These are phyloP conservation scores for Brachyrhaphis roseni DNA, from an alignment of 2,797 vertebrate species.

Conservation along the genomic window DNA sequence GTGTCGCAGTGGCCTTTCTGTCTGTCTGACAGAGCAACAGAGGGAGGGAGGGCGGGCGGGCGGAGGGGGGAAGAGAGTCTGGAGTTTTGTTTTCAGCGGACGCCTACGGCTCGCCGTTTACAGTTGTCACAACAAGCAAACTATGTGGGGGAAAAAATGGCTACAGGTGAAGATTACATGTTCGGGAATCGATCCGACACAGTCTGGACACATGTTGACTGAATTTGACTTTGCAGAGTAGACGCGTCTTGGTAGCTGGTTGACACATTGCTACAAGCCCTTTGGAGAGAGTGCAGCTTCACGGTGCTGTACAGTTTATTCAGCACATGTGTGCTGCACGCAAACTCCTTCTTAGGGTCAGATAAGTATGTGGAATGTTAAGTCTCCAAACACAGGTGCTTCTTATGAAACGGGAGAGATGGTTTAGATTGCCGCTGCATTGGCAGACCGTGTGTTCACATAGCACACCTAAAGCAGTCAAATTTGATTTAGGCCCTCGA, in stretches of 20 bases:
- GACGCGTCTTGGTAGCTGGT: slow-evolving; percentile 29
- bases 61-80: slow-evolving; percentile 31
- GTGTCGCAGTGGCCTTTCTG: slow-evolving; percentile 8
- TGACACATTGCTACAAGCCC: slow-evolving; percentile 48
- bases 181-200: slow-evolving; percentile 11
- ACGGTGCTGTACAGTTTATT: slow-evolving; percentile 72
- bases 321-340: slow-evolving; percentile 72
- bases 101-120: slow-evolving; percentile 56
- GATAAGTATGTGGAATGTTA: slow-evolving; percentile 81
- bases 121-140: slow-evolving; percentile 68
- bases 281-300: slow-evolving; percentile 59
- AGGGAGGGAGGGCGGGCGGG: not conserved
- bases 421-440: slow-evolving; percentile 76
- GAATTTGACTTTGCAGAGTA: slow-evolving; percentile 3
- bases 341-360: slow-evolving; percentile 75
- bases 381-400: slow-evolving; percentile 85
- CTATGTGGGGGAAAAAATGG: slow-evolving; percentile 40
- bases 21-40: slow-evolving; percentile 36
- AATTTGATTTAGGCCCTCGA: slow-evolving; percentile 69
- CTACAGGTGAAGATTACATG: slow-evolving; percentile 49
- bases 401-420: slow-evolving; percentile 79
- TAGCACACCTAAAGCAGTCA: slow-evolving; percentile 70
- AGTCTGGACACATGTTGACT: slow-evolving; percentile 19
- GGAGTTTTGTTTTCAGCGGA: slow-evolving; percentile 47
- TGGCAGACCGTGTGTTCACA: slow-evolving; percentile 71